Conservation (phyloP, 2,888 invertebrate genomes). For the Trachelus troglodyta region DNA sequence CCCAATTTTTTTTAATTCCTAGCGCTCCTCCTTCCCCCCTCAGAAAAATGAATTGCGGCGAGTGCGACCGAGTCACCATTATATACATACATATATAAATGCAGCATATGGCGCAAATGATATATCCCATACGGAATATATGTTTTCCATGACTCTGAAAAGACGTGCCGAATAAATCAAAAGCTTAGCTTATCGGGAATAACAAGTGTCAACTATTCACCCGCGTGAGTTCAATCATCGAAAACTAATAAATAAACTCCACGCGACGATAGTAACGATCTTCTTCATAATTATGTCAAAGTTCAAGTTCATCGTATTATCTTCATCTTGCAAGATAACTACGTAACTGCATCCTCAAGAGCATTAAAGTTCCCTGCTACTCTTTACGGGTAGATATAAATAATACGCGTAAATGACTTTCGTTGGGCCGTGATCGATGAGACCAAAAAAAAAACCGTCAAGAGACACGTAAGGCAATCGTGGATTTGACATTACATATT, state of each 20-base stretch:
- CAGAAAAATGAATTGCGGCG: no score
- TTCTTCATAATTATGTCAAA: not conserved
- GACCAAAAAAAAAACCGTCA: not conserved
- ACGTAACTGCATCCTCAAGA: not conserved
- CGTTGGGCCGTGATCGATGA: not conserved
- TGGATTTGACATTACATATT: no score
- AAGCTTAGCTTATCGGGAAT: not conserved
- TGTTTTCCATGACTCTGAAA: no score
- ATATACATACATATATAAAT: no score
- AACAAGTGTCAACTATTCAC: not conserved
- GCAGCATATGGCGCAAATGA: not conserved
- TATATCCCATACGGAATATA: not conserved
- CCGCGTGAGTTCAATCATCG: not conserved
- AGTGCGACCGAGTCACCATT: no score
- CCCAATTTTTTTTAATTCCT: no score
- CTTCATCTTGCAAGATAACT: not conserved
- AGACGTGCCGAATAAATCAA: not conserved
- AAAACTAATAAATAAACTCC: not conserved
- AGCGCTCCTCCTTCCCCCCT: no score
- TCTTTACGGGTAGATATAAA: not conserved
- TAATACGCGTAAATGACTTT: not conserved
- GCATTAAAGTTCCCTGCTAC: not conserved
- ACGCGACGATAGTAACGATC: not conserved
- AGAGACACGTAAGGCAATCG: not conserved
- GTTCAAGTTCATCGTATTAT: not conserved